Conservation (phyloP, 2,113 vertebrate species). For the Charina bottae region DNA sequence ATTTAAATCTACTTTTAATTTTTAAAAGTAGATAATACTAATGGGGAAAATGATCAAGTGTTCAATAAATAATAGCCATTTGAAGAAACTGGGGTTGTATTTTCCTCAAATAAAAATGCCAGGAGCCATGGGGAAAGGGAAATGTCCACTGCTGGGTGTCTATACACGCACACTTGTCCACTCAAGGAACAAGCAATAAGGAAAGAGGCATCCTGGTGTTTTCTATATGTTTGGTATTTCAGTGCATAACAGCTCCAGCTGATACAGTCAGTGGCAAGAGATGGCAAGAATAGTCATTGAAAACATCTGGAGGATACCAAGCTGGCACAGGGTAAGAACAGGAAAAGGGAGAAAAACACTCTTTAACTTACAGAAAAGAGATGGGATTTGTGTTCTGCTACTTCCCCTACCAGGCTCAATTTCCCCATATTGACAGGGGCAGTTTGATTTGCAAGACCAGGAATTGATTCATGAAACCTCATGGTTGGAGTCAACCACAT, state of each 20-base stretch:
- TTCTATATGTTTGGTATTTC: neutral
- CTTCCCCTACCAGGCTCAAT: neutral
- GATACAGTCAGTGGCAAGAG: neutral
- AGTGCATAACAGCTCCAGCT: neutral
- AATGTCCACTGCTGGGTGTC: neutral
- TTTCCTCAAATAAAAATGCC: neutral
- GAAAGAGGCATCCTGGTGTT: neutral
- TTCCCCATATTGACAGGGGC: neutral
- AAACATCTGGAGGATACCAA: neutral
- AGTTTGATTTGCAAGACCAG: neutral
- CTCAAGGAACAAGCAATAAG: neutral
- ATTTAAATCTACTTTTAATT: too few species aligned
- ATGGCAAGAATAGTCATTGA: neutral
- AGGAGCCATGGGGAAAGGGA: neutral
- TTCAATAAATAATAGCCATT: neutral
- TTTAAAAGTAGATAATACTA: neutral
- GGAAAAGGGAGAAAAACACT: neutral
- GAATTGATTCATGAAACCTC: neutral
- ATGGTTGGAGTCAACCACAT: neutral
- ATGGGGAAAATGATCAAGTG: neutral
- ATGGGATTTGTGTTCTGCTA: neutral
- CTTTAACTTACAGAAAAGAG: neutral
- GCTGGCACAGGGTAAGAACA: neutral
- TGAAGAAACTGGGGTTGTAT: neutral
- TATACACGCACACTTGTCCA: neutral